Conservation (phyloP, 2,888 invertebrate genomes). For the Micoletzkya japonica region DNA sequence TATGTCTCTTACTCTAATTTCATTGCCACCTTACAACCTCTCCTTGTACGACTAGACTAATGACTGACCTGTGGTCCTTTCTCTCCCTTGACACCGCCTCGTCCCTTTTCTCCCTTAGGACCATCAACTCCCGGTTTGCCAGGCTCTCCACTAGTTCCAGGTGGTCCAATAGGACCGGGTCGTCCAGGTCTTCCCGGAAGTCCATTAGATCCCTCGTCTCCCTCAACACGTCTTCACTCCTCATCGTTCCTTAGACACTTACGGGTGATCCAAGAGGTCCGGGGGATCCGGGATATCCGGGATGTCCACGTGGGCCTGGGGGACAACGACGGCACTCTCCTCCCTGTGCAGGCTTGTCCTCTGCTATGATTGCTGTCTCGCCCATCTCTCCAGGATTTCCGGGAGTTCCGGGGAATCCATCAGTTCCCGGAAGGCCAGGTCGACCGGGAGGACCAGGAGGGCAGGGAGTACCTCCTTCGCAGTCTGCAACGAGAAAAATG, state of each 20-base stretch:
- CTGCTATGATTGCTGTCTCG: background rate
- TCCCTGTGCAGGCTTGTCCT: background rate
- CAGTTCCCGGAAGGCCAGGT: constrained; percentile 1
- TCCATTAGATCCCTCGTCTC: constrained; percentile 10
- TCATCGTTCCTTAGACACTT: constrained; percentile 10
- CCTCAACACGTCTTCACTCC: background rate
- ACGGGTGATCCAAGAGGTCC: constrained; percentile 22
- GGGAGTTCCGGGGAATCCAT: constrained; percentile 15
- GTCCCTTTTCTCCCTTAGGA: constrained; percentile 20
- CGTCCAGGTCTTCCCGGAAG: constrained; percentile 4
- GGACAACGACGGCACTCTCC: constrained; percentile 15
- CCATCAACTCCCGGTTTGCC: constrained; percentile 20
- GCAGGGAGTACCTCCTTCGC: constrained; percentile 22
- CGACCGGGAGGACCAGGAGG: constrained; percentile 27
- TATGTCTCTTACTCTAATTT: no score
- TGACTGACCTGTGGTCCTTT: constrained; percentile 14
- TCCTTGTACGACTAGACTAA: background rate
- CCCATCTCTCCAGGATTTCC: constrained; percentile 15
- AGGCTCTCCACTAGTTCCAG: constrained; percentile 20
- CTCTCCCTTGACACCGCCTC: constrained; percentile 25
- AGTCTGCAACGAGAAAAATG: constrained; percentile 15
- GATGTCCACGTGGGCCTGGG: constrained; percentile 11
- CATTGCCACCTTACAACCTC: background rate
- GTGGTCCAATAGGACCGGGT: constrained; percentile 7
- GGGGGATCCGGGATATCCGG: constrained; percentile 11